A percentile compares a stretch with the other conserved stretches of the same genome.
phyloP scores from a whole-genome alignment of 2,797 vertebrate species.

The Siniperca scherzeri region DNA sequence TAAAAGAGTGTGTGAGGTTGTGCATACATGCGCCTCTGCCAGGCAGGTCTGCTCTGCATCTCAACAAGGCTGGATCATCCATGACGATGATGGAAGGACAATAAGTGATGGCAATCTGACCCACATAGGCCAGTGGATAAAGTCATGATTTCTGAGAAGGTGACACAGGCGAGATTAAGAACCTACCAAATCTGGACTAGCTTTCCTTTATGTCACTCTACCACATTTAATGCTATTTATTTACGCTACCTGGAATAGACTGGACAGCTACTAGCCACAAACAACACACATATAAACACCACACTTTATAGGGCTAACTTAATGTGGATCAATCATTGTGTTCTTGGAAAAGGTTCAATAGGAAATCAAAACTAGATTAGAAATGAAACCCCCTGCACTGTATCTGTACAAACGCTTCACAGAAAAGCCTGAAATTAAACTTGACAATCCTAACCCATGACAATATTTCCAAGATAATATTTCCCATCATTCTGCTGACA shows the following conservation, averaged over 20 bases:
- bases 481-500: neutral
- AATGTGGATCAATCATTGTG: slow-evolving; percentile 9
- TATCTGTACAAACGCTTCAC: neutral
- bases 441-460: neutral
- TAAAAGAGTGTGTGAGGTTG: neutral
- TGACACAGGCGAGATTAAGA: slow-evolving; percentile 33
- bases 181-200: slow-evolving; percentile 18
- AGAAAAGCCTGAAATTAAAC: neutral
- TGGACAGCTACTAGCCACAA: slow-evolving; percentile 12
- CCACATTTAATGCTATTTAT: slow-evolving; percentile 16
- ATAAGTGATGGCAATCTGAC: slow-evolving; percentile 24
- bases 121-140: slow-evolving; percentile 43
- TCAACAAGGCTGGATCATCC: slow-evolving; percentile 24
- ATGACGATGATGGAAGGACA: slow-evolving; percentile 13
- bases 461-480: neutral
- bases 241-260: slow-evolving; percentile 17
- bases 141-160: slow-evolving; percentile 33
- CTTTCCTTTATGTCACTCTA: slow-evolving; percentile 11
- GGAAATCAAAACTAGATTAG: neutral
- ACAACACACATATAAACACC: slow-evolving; percentile 8
- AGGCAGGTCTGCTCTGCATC: slow-evolving; percentile 16
- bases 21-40: neutral
- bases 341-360: neutral
- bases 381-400: neutral
- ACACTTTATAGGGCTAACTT: neutral